phyloP scores from a whole-genome alignment of 2,888 invertebrate genomes.

The Xestia sexstrigata region DNA sequence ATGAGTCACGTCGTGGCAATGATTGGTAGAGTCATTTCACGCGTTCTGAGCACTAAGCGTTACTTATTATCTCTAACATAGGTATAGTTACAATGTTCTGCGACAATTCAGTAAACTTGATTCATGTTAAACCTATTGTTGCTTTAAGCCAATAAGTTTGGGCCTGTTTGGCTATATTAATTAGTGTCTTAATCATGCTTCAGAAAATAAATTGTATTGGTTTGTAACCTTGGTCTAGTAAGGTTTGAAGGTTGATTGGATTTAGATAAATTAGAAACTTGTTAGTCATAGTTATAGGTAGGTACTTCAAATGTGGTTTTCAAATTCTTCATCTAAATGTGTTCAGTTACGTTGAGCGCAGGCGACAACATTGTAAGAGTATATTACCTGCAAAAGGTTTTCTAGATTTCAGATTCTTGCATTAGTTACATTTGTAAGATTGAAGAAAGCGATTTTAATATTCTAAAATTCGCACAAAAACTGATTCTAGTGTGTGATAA shows the following conservation, averaged over 20 bases:
- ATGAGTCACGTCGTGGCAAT: constrained; percentile 54
- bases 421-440: background rate
- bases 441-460: too few species aligned
- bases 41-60: constrained; percentile 66
- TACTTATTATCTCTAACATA: constrained; percentile 39
- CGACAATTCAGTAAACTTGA: constrained; percentile 37
- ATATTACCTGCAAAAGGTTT: background rate
- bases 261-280: constrained; percentile 22
- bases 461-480: background rate
- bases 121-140: constrained; percentile 25
- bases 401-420: background rate
- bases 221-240: constrained; percentile 25
- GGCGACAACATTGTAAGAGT: background rate
- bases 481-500: background rate
- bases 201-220: constrained; percentile 31
- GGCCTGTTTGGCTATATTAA: background rate
- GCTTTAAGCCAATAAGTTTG: background rate
- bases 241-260: constrained; percentile 22
- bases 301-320: too few species aligned
- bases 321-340: too few species aligned
- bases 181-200: constrained; percentile 10
- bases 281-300: too few species aligned
- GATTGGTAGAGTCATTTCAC: constrained; percentile 73
- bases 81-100: too few species aligned
- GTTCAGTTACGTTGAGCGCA: background rate